These are phyloP conservation scores for Carlito syrichta DNA, from an alignment of 2,113 vertebrate species.

Conservation along the genomic window DNA sequence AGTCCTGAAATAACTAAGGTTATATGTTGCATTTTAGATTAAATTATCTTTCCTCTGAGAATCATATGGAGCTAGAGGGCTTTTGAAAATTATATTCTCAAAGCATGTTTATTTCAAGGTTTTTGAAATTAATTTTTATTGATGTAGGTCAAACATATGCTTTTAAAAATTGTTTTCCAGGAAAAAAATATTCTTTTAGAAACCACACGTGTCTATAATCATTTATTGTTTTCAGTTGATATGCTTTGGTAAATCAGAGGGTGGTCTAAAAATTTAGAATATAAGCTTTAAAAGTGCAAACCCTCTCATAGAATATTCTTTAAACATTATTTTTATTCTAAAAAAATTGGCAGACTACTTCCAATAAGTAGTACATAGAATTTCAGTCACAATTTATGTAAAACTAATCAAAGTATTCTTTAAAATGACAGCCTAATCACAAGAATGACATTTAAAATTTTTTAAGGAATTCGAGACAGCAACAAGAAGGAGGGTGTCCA, in stretches of 20 bases:
- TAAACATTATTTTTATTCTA: neutral
- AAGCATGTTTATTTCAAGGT: neutral
- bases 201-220: neutral
- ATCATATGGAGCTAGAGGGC: neutral
- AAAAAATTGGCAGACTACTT: neutral
- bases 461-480: neutral
- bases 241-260: neutral
- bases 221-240: neutral
- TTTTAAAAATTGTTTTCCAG: neutral
- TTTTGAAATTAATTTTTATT: neutral
- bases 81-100: neutral
- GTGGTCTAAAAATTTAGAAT: neutral
- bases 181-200: neutral
- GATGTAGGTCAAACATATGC: neutral
- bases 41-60: neutral
- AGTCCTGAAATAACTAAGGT: neutral
- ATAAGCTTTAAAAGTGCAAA: neutral
- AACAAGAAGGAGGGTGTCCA: fast-evolving
- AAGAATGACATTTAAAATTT: neutral
- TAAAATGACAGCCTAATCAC: neutral
- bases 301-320: neutral
- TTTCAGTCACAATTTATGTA: neutral
- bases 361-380: neutral
- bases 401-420: neutral
- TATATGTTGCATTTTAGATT: neutral